Base-by-base conservation (phyloP, 2,797 vertebrate species). In the Coranthus polyacanthus region DNA sequence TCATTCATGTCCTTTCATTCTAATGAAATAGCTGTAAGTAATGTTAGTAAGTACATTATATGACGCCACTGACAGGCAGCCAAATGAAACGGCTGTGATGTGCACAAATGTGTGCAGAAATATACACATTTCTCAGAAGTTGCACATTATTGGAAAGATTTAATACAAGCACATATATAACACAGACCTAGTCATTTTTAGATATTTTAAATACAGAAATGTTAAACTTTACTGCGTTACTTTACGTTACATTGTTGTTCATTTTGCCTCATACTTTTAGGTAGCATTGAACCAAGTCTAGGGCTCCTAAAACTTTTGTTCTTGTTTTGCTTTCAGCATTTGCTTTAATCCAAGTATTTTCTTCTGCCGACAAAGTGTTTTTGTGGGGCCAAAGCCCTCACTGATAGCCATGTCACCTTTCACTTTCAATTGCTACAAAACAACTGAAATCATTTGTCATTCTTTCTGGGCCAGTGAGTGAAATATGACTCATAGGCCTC, bases 381-480 rank as follows among this genome's bases (percentile, higher is more conserved):
- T 74, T 75, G 76, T 77, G 71, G 39, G 85, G 79, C 72, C 51
- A 52, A 55, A 75, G 52, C 77, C 68, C 58, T 78, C 78, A 57
- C 65, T 82, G 75, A 88, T 83, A 88, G 78, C 79, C 71, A 66
- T 82, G 82, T 89, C 85, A 85, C 84, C 84, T 90, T 90, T 89
- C 86, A 84, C 76, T 88, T 86, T 82, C 85, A 85, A 85, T 88
- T 42, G 82, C 72, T 53, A 55, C 80, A 75, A 84, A 88, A 82
- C 83, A 83, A 84, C 85, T 62, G 72, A 65, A 88, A 86, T 68
- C 88, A 84, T 92, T 91, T 89, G 88, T 92, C 89, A 89, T 83
- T 89, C 78, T 91, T 87, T 92, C 82, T 76, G 82, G 86, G 77
- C 86, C 84, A 88, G 80, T 61, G 88, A 87, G 84, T 92, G 88